These are phyloP conservation scores for Myripristis murdjan DNA, from an alignment of 2,797 vertebrate genomes.

Conservation along the genomic window DNA sequence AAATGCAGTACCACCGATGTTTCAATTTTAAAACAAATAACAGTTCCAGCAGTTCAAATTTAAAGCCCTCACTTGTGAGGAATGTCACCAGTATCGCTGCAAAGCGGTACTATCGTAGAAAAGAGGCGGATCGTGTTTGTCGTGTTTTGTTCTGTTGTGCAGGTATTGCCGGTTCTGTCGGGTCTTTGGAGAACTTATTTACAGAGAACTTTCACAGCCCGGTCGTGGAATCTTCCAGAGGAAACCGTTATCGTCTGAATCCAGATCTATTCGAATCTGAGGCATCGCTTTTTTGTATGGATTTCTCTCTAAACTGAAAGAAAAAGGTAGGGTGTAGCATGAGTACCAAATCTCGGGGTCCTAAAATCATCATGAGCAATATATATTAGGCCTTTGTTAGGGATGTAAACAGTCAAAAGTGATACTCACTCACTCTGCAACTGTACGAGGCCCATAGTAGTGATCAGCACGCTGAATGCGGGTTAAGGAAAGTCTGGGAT, in stretches of 20 bases:
- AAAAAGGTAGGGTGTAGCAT: constrained; percentile 6
- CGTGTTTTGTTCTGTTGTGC: constrained; percentile 13
- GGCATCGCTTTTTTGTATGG: constrained; percentile 87
- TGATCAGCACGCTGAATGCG: constrained; percentile 95
- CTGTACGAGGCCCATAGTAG: constrained; percentile 85
- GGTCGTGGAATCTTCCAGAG: constrained; percentile 88
- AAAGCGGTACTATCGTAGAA: constrained; percentile 35
- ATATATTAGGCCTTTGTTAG: not conserved
- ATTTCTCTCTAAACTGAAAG: constrained; percentile 87
- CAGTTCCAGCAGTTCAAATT: constrained; percentile 51
- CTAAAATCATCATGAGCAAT: not conserved
- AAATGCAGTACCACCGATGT: constrained; percentile 54
- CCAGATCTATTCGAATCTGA: constrained; percentile 89
- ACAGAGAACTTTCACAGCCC: constrained; percentile 91
- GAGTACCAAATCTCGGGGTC: not conserved
- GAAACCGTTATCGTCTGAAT: constrained; percentile 86
- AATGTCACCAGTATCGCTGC: constrained; percentile 11
- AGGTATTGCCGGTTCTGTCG: constrained; percentile 25
- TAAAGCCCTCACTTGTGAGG: constrained; percentile 21
- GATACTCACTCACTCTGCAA: constrained; percentile 89
- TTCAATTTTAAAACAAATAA: constrained; percentile 43
- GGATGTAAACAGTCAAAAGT: not conserved
- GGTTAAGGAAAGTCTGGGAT: constrained; percentile 91
- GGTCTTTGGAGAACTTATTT: constrained; percentile 81
- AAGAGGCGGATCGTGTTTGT: constrained; percentile 12